Evolutionary conservation across 2,113 vertebrate genomes (phyloP), one percentile per base, ranked within the genome.

Genomic region (Scopus umbretta): DNA sequence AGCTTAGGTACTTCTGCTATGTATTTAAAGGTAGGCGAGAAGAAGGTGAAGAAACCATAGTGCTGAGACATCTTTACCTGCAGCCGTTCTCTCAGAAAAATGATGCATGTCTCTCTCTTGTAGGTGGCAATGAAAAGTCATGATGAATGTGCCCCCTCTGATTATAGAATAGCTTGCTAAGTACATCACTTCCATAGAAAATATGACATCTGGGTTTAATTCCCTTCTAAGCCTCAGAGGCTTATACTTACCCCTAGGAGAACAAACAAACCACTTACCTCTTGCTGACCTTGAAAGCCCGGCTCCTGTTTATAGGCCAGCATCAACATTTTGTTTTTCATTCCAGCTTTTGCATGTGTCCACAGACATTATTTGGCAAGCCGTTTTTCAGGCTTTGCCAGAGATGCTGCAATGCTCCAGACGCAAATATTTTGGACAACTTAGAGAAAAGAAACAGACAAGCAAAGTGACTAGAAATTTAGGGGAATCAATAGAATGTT

Each of bases 201-300:
- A 90, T 76, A 63, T 73, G 59, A 86, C 72, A 88, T 68, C 70
- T 90, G 86, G 62, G 30, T 80, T 96, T 93, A 92, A 94, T 94
- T 95, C 74, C 43, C 36, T 76, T 92, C 88, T 92, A 88, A 94
- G 75, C 71, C 75, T 90, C 43, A 73, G 36, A 90, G 63, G 40
- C 91, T 92, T 92, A 80, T 90, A 50, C 47, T 89, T 81, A 63
- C 30, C 53, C 80, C 82, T 53, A 86, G 32, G 82, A 88, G 90
- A 93, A 27, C 70, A 93, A 96, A 88, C 56, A n/a, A 94, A 75
- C 66, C 66, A 75, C 86, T 93, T 93, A 61, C 66, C 49, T 92
- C 88, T 90, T 0, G 0, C 53, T 96, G 86, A 94, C 90, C 92
- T 94, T 92, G 63, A 95, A 95, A 91, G 25, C 49, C 49, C 10